phyloP scores from a whole-genome alignment of 2,113 vertebrate genomes.

The Athene cunicularia region DNA sequence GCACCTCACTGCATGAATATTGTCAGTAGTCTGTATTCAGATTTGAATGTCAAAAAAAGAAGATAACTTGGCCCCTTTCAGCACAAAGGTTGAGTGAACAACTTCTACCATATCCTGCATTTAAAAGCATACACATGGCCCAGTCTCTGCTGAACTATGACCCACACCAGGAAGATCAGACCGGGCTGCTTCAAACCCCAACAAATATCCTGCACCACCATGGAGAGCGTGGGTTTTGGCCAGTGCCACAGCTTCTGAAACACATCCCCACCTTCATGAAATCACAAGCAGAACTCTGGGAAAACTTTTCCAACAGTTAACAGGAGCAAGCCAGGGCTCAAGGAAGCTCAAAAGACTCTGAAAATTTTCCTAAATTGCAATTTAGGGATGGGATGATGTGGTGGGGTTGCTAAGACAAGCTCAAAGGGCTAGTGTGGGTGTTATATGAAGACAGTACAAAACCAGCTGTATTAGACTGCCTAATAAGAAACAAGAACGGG shows the following conservation, averaged over 20 bases:
- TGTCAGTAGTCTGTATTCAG: not conserved
- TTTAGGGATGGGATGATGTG: not conserved
- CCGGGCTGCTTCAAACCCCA: not conserved
- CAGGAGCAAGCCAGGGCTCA: not conserved
- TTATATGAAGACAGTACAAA: not conserved
- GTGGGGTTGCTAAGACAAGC: not conserved
- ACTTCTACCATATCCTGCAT: not conserved
- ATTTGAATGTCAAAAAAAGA: not conserved
- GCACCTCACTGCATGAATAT: not conserved
- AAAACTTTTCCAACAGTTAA: not conserved
- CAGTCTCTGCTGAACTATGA: not conserved
- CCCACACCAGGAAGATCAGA: not conserved
- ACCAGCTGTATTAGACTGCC: not conserved
- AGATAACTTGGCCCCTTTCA: not conserved
- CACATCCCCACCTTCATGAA: not conserved
- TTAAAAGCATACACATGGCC: not conserved
- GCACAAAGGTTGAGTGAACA: not conserved
- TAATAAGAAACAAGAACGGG: not conserved
- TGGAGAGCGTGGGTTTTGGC: not conserved
- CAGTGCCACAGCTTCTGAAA: not conserved
- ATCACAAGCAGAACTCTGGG: not conserved
- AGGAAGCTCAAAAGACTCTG: not conserved
- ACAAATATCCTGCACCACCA: not conserved
- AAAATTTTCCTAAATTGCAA: not conserved
- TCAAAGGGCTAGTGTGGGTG: not conserved